phyloP scores from a whole-genome alignment of 2,888 invertebrate genomes.

The Diaprepes abbreviatus region DNA sequence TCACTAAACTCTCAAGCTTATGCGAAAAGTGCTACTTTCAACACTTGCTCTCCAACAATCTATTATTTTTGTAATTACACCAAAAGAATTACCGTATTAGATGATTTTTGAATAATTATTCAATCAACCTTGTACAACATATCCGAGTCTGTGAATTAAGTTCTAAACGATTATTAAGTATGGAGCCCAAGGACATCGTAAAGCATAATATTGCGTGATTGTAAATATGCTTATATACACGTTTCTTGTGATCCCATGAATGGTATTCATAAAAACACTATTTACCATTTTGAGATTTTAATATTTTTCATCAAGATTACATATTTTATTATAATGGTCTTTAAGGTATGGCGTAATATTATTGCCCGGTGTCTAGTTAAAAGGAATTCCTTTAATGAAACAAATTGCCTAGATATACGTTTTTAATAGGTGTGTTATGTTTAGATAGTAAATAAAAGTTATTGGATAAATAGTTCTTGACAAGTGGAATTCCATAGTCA shows the following conservation, averaged over 20 bases:
- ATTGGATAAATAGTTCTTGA: conserved; percentile 20
- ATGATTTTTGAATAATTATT: too few relatives aligned
- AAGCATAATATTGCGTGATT: conserved; percentile 19
- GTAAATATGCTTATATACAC: conserved; percentile 20
- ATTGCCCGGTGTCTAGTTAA: conserved; percentile 37
- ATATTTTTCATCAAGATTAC: conserved; percentile 37
- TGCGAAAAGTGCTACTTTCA: too few relatives aligned
- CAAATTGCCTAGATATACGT: conserved; percentile 14
- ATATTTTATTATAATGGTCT: conserved; percentile 41
- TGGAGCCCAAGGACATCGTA: conserved; percentile 19
- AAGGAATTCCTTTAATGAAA: conserved; percentile 45
- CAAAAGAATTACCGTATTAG: too few relatives aligned
- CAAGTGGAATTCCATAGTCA: conserved; percentile 33
- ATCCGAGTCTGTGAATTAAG: too few relatives aligned
- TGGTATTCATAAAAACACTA: conserved; percentile 38
- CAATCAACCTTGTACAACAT: too few relatives aligned
- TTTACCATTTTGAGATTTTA: conserved; percentile 43
- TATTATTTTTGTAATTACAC: too few relatives aligned
- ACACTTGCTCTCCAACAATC: too few relatives aligned
- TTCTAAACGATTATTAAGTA: too few relatives aligned
- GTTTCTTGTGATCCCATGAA: conserved; percentile 26
- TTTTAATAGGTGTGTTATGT: conserved; percentile 39
- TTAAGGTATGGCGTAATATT: conserved; percentile 33
- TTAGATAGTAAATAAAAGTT: conserved; percentile 38
- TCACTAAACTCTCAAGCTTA: too few relatives aligned